Base-by-base conservation (phyloP, 2,113 vertebrate species). In the Podarcis cretensis region DNA sequence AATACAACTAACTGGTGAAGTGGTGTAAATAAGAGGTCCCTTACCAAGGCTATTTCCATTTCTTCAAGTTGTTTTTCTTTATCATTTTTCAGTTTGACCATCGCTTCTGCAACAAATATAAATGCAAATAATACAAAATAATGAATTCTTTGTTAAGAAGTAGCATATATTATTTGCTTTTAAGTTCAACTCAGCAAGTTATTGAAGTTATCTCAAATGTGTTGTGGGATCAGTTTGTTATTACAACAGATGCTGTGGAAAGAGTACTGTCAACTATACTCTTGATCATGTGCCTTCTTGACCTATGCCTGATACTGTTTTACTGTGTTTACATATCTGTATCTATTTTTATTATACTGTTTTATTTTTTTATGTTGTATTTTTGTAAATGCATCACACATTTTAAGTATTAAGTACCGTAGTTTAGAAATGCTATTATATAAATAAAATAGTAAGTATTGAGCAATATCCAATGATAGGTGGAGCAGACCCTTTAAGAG, bases 31-130 rank as follows among this genome's bases (percentile, higher is more conserved):
- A n/a, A 82, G 37, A 77, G 16, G n/a, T 20, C 79, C 82, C 84
- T 96, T 97, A 98, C 98, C 96, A 98, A 91, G 79, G 96, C 93
- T 91, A 94, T 94, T 94, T 96, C 96, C 37, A 98, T 93, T 89
- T 96, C 94, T 95, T 98, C 95, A 90, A 98, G 95, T 93, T 98
- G 94, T 80, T 78, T 93, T 94, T 98, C 97, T 93, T 96, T 97
- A 85, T 96, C 94, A 92, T 93, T 92, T 96, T 96, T 97, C 74
- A 97, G 85, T 81, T 97, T 94, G 63, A 81, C 92, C 90, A 97
- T 96, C 91, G 97, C 95, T 92, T 95, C 98, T 99, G 92, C 93
- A 93, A 93, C 88, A 89, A 92, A 94, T 57, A 48, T 18, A 91
- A 95, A 91, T n/a, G 10, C 16, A 84, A 76, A 76, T 63, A 40